Conservation (phyloP, 1,140 invertebrate genomes). For the Yoshiicerus persimilis region DNA sequence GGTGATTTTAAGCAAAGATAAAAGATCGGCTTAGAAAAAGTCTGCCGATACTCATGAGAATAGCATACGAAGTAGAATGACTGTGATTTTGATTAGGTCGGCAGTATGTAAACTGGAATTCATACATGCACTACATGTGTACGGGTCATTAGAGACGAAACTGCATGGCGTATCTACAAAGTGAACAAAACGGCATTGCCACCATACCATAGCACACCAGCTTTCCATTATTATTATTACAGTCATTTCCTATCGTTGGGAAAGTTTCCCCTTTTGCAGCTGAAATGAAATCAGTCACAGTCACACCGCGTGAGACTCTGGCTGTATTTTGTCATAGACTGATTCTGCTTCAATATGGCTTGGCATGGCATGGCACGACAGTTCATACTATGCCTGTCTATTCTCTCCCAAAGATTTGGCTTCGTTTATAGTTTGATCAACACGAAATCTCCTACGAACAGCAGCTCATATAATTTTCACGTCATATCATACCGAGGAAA, state of each 20-base stretch:
- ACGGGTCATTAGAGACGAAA: not conserved
- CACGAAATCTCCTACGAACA: not conserved
- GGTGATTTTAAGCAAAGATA: no score
- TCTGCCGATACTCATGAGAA: not conserved
- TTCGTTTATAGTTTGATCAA: not conserved
- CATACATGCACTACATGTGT: not conserved
- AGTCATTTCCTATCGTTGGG: constrained; percentile 18
- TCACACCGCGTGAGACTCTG: not conserved
- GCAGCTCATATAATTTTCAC: not conserved
- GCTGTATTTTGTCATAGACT: not conserved
- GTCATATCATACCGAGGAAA: not conserved
- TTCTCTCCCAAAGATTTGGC: not conserved
- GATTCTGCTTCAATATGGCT: not conserved
- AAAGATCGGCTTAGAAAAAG: not conserved
- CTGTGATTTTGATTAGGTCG: not conserved
- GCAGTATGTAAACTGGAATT: not conserved
- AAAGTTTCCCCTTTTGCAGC: not conserved
- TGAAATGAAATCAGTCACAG: constrained; percentile 11
- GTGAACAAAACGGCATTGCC: not conserved
- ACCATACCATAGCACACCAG: not conserved
- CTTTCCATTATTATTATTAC: not conserved
- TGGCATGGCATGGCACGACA: not conserved
- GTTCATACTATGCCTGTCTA: not conserved
- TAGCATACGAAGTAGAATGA: not conserved
- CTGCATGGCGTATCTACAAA: not conserved